These are phyloP conservation scores for Montipora cactus DNA, from an alignment of 64 coral and sea anemone genomes.

Conservation along the genomic window DNA sequence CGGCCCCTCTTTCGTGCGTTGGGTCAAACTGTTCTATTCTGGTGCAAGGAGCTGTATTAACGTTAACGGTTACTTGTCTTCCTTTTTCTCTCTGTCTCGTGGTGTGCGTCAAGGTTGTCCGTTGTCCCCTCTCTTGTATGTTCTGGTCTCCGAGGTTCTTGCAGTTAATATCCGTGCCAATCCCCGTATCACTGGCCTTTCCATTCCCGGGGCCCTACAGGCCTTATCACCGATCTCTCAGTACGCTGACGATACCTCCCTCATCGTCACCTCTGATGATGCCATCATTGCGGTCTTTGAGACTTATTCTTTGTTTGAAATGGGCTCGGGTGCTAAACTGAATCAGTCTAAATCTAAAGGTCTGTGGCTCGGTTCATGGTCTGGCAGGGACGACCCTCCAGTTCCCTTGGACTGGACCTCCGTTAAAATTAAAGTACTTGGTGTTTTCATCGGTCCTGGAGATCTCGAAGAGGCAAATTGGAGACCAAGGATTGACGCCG, in stretches of 20 bases:
- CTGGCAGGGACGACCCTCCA: constrained; percentile 12
- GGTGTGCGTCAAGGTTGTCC: constrained; percentile 42
- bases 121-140: constrained; percentile 7
- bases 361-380: constrained; percentile 44
- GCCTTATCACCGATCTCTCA: background rate
- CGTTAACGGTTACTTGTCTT: constrained; percentile 15
- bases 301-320: constrained; percentile 28
- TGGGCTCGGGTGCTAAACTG: background rate
- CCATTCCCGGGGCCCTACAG: background rate
- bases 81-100: constrained; percentile 21
- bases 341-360: constrained; percentile 52
- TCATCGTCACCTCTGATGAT: background rate
- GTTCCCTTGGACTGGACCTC: constrained; percentile 3
- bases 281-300: constrained; percentile 14
- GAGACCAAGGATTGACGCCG: too few species aligned
- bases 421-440: background rate
- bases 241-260: constrained; percentile 58
- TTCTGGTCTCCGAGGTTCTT: background rate
- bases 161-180: background rate
- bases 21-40: background rate
- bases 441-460: constrained; percentile 6
- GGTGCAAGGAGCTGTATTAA: background rate
- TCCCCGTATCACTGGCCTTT: background rate
- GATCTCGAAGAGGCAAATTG: background rate
- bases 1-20: constrained; percentile 28